Conservation (phyloP, 1,140 invertebrate genomes). For the Capitella teleta region DNA sequence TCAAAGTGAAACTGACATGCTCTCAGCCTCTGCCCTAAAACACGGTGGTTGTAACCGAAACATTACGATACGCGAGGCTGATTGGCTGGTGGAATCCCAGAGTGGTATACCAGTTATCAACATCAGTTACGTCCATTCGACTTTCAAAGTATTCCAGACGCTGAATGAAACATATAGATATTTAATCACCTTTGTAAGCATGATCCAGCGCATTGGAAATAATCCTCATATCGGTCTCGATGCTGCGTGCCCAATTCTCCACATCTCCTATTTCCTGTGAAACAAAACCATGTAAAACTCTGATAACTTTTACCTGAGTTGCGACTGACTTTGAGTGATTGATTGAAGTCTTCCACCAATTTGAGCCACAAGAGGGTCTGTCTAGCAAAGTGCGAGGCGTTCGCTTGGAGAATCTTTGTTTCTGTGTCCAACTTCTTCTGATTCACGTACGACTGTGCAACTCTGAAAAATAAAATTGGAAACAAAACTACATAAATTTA, state of each 20-base stretch:
- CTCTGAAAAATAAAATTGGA: conserved; percentile 44
- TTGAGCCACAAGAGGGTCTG: conserved; percentile 92
- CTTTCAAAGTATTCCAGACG: too few species aligned
- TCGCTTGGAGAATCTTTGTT: conserved; percentile 89
- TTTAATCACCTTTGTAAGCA: conserved; percentile 76
- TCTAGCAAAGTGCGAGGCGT: conserved; percentile 87
- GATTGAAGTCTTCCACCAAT: conserved; percentile 88
- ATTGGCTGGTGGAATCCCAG: too few species aligned
- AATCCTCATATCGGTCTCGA: conserved; percentile 89
- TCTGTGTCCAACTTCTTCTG: conserved; percentile 94
- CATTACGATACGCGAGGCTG: too few species aligned
- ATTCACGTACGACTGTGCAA: conserved; percentile 95
- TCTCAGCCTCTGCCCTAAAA: too few species aligned
- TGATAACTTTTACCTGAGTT: not conserved
- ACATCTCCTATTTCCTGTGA: conserved; percentile 86
- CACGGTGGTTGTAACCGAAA: too few species aligned
- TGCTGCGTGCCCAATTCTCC: conserved; percentile 94
- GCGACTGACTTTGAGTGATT: conserved; percentile 63
- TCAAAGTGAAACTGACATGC: too few species aligned
- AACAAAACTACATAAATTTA: too few species aligned
- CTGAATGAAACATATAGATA: too few species aligned
- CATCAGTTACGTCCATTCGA: too few species aligned
- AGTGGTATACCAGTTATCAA: too few species aligned
- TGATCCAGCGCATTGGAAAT: conserved; percentile 86
- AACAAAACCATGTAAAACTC: not conserved